phyloP scores from a whole-genome alignment of 2,888 invertebrate species.

The Epirrhoe alternata region DNA sequence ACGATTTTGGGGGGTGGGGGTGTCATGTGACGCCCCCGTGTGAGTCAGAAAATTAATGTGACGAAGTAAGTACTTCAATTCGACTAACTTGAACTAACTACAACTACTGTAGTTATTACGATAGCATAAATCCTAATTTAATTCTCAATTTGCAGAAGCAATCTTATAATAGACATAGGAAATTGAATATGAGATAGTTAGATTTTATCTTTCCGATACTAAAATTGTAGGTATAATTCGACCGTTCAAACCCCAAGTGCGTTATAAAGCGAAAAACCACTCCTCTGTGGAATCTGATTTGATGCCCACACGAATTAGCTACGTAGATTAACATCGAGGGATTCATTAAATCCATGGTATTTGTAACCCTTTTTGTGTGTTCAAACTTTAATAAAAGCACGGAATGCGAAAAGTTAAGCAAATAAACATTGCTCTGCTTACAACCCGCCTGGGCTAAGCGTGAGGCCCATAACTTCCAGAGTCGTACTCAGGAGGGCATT shows the following conservation, averaged over 20 bases:
- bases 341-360: slow-evolving; percentile 33
- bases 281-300: neutral
- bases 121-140: neutral
- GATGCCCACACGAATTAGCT: slow-evolving; percentile 13
- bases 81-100: no score
- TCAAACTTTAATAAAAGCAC: slow-evolving; percentile 38
- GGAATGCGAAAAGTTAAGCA: slow-evolving; percentile 39
- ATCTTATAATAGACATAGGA: neutral
- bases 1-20: no score
- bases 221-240: neutral
- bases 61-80: no score
- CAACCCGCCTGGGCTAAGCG: slow-evolving; percentile 33
- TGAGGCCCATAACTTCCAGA: slow-evolving; percentile 32
- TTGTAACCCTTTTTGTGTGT: slow-evolving; percentile 29
- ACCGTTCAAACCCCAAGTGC: neutral
- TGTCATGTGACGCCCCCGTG: no score
- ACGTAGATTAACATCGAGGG: slow-evolving; percentile 24
- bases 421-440: slow-evolving; percentile 40
- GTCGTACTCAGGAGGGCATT: slow-evolving; percentile 11
- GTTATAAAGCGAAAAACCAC: slow-evolving; percentile 1
- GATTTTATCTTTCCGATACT: neutral
- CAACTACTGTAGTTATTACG: no score
- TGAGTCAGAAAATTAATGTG: no score
- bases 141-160: neutral
- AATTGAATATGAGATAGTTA: neutral